These are phyloP conservation scores for Dicerorhinus sumatrensis DNA, from an alignment of 2,113 vertebrate genomes.

Conservation along the genomic window DNA sequence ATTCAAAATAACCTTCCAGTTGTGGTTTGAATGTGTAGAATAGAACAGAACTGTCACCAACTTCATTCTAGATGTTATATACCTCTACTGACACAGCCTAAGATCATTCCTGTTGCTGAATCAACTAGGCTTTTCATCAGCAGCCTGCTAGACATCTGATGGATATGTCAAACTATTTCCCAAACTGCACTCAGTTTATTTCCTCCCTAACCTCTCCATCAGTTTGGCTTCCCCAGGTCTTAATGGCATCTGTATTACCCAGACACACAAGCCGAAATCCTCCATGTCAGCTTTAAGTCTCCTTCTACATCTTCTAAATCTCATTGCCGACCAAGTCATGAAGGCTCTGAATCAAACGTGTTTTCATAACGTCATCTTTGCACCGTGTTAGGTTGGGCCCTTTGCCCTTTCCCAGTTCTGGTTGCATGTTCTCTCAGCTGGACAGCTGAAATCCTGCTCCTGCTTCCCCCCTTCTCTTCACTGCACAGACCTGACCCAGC, in stretches of 20 bases:
- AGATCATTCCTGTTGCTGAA: not conserved
- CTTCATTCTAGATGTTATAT: not conserved
- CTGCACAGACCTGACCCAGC: not conserved
- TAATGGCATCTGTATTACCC: not conserved
- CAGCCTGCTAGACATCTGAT: not conserved
- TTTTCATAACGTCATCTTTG: not conserved
- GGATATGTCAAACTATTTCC: not conserved
- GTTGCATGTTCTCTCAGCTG: not conserved
- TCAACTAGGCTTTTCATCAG: not conserved
- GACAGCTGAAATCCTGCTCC: not conserved
- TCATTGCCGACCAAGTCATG: not conserved
- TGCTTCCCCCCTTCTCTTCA: rapidly evolving
- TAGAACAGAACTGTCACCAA: not conserved
- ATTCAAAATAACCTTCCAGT: not conserved
- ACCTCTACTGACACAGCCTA: not conserved
- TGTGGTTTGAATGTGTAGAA: not conserved
- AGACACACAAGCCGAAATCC: not conserved
- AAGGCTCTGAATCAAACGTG: not conserved
- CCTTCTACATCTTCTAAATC: not conserved
- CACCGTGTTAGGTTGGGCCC: not conserved
- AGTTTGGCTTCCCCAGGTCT: not conserved
- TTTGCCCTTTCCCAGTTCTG: not conserved
- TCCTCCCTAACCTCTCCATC: not conserved
- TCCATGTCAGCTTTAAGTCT: not conserved
- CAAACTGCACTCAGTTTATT: not conserved